Conservation (phyloP, 2,888 invertebrate species). For the Philereme vetulata region DNA sequence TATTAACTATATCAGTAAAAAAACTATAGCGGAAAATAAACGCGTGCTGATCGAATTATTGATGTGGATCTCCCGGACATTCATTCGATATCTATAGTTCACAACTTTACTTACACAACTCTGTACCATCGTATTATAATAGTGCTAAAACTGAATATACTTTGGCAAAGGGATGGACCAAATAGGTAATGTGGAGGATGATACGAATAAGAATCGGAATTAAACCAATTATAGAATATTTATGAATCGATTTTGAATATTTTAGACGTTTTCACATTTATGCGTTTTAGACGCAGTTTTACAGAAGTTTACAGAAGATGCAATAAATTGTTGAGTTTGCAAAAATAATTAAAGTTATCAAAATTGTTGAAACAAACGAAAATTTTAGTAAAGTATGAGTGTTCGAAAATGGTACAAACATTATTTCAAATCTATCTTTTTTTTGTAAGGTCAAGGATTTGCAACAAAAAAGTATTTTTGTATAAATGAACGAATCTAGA, state of each 20-base stretch:
- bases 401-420: too few relatives aligned
- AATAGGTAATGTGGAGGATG: slow-evolving; percentile 48
- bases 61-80: slow-evolving; percentile 74
- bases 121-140: slow-evolving; percentile 23
- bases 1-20: slow-evolving; percentile 32
- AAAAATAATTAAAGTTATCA: too few relatives aligned
- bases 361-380: too few relatives aligned
- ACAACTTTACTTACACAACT: slow-evolving; percentile 16
- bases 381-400: too few relatives aligned
- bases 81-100: slow-evolving; percentile 47
- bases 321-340: too few relatives aligned
- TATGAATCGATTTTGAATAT: slow-evolving; percentile 39
- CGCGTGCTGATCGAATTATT: slow-evolving; percentile 73
- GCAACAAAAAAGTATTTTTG: too few relatives aligned
- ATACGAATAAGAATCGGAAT: slow-evolving; percentile 59
- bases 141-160: slow-evolving; percentile 40
- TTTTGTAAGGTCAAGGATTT: too few relatives aligned
- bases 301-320: background rate
- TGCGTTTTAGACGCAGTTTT: slow-evolving; percentile 6
- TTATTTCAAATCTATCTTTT: too few relatives aligned
- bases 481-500: too few relatives aligned
- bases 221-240: slow-evolving; percentile 58
- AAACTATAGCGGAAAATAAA: slow-evolving; percentile 50
- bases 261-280: slow-evolving; percentile 12
- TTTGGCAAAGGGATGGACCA: slow-evolving; percentile 10